phyloP scores from a whole-genome alignment of 2,113 vertebrate genomes.

The Poicephalus meyeri region DNA sequence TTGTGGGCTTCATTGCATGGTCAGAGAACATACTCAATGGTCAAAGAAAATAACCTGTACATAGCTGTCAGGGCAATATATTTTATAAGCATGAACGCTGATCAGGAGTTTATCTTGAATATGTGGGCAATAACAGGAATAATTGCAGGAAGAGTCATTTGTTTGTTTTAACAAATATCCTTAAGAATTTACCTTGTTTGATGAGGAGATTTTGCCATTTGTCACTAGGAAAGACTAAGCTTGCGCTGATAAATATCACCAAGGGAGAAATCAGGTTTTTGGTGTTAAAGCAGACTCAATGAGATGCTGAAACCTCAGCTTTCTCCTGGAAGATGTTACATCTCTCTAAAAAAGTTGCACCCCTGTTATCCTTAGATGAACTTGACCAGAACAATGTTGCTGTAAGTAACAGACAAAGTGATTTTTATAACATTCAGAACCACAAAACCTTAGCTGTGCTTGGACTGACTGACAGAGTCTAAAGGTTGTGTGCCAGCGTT shows the following conservation, averaged over 20 bases:
- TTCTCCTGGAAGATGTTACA: background rate
- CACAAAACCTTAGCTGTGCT: constrained; percentile 5
- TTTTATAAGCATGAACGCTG: background rate
- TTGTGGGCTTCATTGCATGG: background rate
- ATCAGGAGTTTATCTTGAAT: background rate
- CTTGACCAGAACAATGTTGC: background rate
- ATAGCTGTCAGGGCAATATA: background rate
- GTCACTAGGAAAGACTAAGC: background rate
- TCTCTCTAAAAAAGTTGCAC: background rate
- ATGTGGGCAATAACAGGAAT: background rate
- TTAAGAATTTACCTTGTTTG: background rate
- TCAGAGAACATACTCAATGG: background rate
- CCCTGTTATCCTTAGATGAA: background rate
- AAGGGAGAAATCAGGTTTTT: background rate
- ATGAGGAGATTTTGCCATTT: background rate
- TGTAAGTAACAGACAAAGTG: constrained; percentile 1
- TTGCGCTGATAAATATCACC: background rate
- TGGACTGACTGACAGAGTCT: background rate
- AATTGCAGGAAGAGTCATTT: background rate
- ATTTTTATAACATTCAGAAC: constrained; percentile 30
- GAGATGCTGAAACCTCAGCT: background rate
- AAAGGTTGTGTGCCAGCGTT: constrained; percentile 6
- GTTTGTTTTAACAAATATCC: background rate
- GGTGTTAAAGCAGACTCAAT: background rate
- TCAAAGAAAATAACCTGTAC: background rate